Base-by-base conservation (phyloP, 2,797 vertebrate species). In the Diceros bicornis region DNA sequence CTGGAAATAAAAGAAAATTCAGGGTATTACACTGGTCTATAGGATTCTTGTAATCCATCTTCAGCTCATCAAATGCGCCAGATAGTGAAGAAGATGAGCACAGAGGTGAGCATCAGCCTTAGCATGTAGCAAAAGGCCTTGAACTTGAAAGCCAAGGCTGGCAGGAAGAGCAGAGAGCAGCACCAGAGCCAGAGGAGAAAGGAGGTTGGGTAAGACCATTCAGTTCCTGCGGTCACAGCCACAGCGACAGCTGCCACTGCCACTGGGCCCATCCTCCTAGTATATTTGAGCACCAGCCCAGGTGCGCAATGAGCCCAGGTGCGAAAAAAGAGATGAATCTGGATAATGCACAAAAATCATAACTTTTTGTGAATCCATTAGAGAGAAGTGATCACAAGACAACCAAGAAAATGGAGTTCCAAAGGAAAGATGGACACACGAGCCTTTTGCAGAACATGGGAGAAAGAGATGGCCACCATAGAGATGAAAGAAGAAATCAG, bases 21-120 rank as follows among this genome's bases (percentile, higher is more conserved):
- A 99, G 99, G 59, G 99, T 99, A 98, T 99, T 99, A 98, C 99
- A 99, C 74, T 99, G 99, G 99, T 99, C 99, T 99, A 99, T 99
- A 94, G 99, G 99, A 97, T 99, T 99, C 99, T 99, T 99, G 99
- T 99, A 99, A 98, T 99, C 99, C 0, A 99, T 99, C 99, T 99
- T 99, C 99, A 99, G 98, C 96, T 99, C 99, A 98, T 99, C 99
- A 93, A 99, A 99, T 27, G 99, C 99, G 99, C 99, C 99, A 99
- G 96, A 99, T 99, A 57, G 99, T 99, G 98, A 99, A 99, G 98
- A 99, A 99, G 98, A 99, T 99, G 78, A 99, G 99, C 3, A 99
- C 99, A 90, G 99, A 99, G 66, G 99, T 99, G 87, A 99, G 99
- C 97, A 99, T 98, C 97, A 99, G 98, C 29, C 99, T 99, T 21